Evolutionary conservation across 2,888 invertebrate genomes (phyloP).

Genomic region (Sminthurides aquaticus): DNA sequence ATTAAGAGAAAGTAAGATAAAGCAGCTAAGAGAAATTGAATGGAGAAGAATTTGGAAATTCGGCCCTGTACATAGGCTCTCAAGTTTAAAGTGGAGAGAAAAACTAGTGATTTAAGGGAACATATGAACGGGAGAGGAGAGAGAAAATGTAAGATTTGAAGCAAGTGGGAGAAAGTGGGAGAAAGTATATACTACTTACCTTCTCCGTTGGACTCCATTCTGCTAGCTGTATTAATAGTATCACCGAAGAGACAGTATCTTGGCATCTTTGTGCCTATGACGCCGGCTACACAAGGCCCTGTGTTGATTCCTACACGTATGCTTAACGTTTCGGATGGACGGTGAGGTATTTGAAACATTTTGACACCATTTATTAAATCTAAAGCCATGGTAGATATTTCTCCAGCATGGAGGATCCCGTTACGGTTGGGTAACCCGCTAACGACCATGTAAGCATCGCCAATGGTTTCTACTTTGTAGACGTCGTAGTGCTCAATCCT

Average conservation of each 20-base stretch:
- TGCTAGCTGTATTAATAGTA: slow-evolving; percentile 58
- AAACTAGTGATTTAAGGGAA: too few species aligned
- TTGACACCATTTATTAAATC: slow-evolving; percentile 53
- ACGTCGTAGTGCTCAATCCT: slow-evolving; percentile 64
- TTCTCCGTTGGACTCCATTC: slow-evolving; percentile 58
- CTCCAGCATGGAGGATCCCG: slow-evolving; percentile 55
- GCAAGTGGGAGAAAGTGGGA: background rate
- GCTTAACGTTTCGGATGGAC: slow-evolving; percentile 50
- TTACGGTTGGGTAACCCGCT: slow-evolving; percentile 38
- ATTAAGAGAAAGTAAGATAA: slow-evolving; percentile 29
- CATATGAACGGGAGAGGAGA: too few species aligned
- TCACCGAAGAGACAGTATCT: slow-evolving; percentile 58
- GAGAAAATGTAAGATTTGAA: background rate
- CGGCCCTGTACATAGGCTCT: too few species aligned
- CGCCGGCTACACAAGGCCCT: slow-evolving; percentile 58
- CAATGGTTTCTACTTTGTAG: slow-evolving; percentile 57
- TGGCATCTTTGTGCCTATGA: slow-evolving; percentile 52
- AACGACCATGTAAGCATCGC: slow-evolving; percentile 59
- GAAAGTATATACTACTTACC: slow-evolving; percentile 38
- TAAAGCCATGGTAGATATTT: slow-evolving; percentile 58
- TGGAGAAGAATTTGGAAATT: too few species aligned
- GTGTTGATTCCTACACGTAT: slow-evolving; percentile 58
- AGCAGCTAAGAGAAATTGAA: background rate
- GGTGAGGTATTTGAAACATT: slow-evolving; percentile 54
- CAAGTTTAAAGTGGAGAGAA: too few species aligned